Percentiles rank a stretch among this genome's conserved stretches.
phyloP scores from a whole-genome alignment of 2,113 vertebrate species.

The Alces alces region DNA sequence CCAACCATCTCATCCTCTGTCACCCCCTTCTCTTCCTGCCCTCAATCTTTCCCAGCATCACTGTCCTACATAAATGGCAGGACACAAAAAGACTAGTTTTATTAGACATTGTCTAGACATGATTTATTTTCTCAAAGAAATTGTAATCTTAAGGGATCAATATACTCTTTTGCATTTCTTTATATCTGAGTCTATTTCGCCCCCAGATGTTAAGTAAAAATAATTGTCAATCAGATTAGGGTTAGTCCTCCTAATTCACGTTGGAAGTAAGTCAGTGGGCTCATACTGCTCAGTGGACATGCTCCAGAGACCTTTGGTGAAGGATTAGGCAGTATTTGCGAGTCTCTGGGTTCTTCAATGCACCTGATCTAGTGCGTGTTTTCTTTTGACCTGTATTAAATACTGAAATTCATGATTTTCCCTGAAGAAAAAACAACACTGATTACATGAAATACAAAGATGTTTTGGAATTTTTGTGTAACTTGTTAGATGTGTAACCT shows the following conservation, averaged over 20 bases:
- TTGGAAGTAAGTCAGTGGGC: not conserved
- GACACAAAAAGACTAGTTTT: not conserved
- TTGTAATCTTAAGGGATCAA: not conserved
- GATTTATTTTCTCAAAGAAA: not conserved
- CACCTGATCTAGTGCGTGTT: not conserved
- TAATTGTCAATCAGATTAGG: not conserved
- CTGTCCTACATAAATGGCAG: not conserved
- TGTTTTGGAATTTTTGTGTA: not conserved
- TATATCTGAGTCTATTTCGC: not conserved
- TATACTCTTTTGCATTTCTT: not conserved
- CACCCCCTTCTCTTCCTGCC: not conserved
- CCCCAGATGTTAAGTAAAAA: not conserved
- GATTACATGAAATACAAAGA: not conserved
- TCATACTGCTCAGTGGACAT: not conserved
- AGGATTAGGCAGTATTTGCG: rapidly evolving
- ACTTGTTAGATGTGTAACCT: not conserved
- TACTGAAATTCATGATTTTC: not conserved
- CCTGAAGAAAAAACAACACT: not conserved
- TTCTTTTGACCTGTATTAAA: not conserved
- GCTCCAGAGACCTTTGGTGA: rapidly evolving
- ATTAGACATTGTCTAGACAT: not conserved
- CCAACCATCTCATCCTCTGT: not conserved
- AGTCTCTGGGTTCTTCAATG: not conserved
- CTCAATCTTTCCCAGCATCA: not conserved
- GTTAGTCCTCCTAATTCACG: not conserved